Evolutionary conservation across 1,140 invertebrate genomes (phyloP), one percentile per base, ranked within the genome.

Genomic region (Drosophila erecta): DNA sequence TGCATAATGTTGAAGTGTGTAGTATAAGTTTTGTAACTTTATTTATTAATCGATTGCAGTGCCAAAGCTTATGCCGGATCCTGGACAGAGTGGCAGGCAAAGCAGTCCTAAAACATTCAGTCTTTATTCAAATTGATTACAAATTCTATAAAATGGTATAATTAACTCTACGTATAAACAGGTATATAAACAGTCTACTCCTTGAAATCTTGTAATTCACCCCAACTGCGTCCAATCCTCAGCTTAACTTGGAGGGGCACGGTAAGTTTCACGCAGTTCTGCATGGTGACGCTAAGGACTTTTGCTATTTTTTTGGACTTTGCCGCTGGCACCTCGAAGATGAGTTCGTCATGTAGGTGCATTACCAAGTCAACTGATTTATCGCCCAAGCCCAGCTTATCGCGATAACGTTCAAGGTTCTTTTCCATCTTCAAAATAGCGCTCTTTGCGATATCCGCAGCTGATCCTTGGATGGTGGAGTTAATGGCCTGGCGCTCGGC

Each of bases 401-500:
- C 78, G 24, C 71, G 62, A 60, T 73, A 79, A 14, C 65, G 91
- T 47, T 15, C 72, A 62, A 56, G 95, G 90, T 81, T 93, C 93
- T 53, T 93, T 80, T 97, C 95, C 79, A 99, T 95, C 47, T 94
- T 93, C 30, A 97, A 94, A 95, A 99, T 98, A 0, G 98, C 97
- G 33, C 93, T 95, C 92, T 99, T 99, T 0, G 97, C 96, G 33
- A 99, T 95, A 93, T 99, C 98, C 6, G 98, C 97, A 0, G 98
- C 98, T 1, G 98, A 98, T 0, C 98, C 98, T 93, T 99, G 98
- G 46, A 99, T 96, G 27, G 95, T 97, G 6, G 98, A 97, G 92
- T 99, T 99, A 0, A 99, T 94, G 15, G 98, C 98, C 94, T 99
- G 98, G 46, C 99, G 93, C 93, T 99, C 98, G n/a, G 97, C 96